phyloP scores from a whole-genome alignment of 2,113 vertebrate species.

The Henicopernis longicauda region DNA sequence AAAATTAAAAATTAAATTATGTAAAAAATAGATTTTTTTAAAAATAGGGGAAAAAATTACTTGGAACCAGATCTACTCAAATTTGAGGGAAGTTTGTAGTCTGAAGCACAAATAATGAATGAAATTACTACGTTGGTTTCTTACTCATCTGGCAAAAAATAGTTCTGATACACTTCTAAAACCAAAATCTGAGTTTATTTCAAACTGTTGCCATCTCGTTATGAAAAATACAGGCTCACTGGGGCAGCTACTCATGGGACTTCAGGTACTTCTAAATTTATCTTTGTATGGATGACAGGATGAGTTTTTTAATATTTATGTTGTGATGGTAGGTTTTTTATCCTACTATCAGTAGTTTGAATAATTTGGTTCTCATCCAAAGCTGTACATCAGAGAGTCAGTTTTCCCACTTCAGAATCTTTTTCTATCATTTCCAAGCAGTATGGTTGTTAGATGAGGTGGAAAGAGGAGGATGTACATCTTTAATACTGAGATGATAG shows the following conservation, averaged over 20 bases:
- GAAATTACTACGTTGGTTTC: neutral
- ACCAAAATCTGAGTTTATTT: neutral
- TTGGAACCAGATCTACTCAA: neutral
- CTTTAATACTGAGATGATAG: neutral
- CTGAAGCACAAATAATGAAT: neutral
- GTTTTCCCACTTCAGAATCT: neutral
- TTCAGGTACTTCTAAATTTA: neutral
- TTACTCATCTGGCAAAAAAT: neutral
- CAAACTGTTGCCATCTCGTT: neutral
- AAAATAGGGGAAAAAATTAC: neutral
- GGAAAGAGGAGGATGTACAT: neutral
- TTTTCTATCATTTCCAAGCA: neutral
- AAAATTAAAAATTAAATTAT: neutral
- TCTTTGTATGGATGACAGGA: neutral
- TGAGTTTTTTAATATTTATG: neutral
- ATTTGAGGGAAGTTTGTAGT: neutral
- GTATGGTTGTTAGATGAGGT: neutral
- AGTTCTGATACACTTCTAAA: neutral
- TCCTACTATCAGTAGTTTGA: neutral
- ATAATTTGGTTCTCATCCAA: neutral
- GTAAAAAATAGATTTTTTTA: neutral
- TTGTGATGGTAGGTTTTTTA: neutral
- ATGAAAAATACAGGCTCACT: neutral
- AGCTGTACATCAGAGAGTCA: neutral
- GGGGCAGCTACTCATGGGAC: neutral